Percentiles rank a stretch among this genome's conserved stretches.
phyloP scores from a whole-genome alignment of 2,113 vertebrate genomes.

The Clarias gariepinus region DNA sequence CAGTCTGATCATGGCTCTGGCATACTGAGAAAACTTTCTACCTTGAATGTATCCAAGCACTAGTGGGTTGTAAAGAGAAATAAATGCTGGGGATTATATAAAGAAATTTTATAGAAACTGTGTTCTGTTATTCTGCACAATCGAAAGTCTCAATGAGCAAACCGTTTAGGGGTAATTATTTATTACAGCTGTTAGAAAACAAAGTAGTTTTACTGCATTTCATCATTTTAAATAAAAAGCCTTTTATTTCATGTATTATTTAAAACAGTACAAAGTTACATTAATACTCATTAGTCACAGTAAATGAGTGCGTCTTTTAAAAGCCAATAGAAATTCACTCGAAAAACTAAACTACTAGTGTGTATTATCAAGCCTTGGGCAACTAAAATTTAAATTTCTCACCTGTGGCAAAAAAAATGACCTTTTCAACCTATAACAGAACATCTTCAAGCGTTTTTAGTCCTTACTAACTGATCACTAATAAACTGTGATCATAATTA shows the following conservation, averaged over 20 bases:
- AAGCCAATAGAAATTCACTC: background rate
- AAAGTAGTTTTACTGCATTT: background rate
- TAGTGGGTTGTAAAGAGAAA: too few species aligned
- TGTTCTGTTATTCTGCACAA: too few species aligned
- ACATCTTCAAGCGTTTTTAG: background rate
- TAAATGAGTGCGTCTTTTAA: background rate
- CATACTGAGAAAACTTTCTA: too few species aligned
- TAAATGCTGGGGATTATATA: too few species aligned
- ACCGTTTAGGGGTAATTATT: background rate
- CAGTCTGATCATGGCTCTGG: too few species aligned
- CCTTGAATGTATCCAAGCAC: too few species aligned
- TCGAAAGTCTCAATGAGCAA: background rate
- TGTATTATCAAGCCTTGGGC: background rate
- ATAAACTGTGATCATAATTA: background rate
- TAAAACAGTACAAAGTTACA: background rate
- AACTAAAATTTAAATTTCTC: background rate
- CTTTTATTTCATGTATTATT: background rate
- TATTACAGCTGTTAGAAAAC: background rate
- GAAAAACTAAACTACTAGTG: background rate
- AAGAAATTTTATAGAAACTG: too few species aligned
- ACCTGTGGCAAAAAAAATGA: background rate
- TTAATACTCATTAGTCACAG: background rate
- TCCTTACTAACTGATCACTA: constrained; percentile 1
- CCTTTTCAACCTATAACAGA: background rate
- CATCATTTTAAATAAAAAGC: background rate